Evolutionary conservation across 2,888 invertebrate genomes (phyloP), one percentile per base, ranked within the genome.

Genomic region (Neoitamus cyanurus): DNA sequence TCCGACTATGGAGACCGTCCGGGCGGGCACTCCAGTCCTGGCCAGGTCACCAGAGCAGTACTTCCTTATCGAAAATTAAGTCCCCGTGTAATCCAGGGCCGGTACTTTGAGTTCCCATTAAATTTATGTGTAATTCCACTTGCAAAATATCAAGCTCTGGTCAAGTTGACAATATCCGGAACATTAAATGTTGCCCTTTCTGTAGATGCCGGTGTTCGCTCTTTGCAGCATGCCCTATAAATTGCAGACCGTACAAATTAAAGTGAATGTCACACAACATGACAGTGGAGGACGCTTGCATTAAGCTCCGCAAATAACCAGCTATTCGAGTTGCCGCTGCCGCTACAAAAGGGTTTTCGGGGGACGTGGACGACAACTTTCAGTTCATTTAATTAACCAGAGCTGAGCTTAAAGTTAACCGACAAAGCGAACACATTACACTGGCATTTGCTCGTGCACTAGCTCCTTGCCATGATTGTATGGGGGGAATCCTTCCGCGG

Each of bases 201-300:
- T 58, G 31, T 48, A 48, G 48, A 78, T 48, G 31, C 31, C 42
- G 46, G 78, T 46, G 78, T 28, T 78, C 78, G 48, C 48, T 78
- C 48, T 46, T 48, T 28, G 42, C 37, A 72, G 15, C 13, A 46
- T 7, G 15, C 36, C 28, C 72, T 42, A 72, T 70, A 70, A 83
- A 83, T 83, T 83, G 42, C 46, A 72, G 13, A 83, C 15, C 83
- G 36, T 72, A 72, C 72, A 83, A 83, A 83, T 83, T 83, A 83
- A 83, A 83, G 72, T 83, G 72, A 83, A 83, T 72, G 83, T 83
- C 83, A 83, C 83, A 83, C 46, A 72, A 83, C 83, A 83, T 83
- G 83, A 83, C 83, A 83, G 31, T 42, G 42, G 72, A 83, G 69
- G 69, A 83, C 46, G 72, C 25, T 46, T 72, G 69, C 28, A 83